phyloP scores from a whole-genome alignment of 1,140 invertebrate genomes.

The Oedothorax gibbosus region DNA sequence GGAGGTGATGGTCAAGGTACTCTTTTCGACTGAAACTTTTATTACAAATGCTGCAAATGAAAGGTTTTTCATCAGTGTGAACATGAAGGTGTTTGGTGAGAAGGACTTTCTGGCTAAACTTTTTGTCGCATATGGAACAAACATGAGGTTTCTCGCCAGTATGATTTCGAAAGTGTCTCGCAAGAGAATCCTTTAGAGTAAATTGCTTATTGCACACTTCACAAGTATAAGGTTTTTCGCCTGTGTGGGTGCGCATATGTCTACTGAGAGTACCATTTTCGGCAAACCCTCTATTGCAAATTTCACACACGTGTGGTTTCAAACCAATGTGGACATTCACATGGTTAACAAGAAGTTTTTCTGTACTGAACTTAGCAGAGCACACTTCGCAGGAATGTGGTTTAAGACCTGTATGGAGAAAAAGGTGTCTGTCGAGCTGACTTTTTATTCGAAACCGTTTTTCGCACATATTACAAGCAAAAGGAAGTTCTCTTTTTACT shows the following conservation, averaged over 20 bases:
- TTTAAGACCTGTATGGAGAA: too few species aligned
- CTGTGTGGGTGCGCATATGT: neutral
- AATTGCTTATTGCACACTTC: neutral
- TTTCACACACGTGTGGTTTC: too few species aligned
- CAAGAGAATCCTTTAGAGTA: neutral
- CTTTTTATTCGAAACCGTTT: too few species aligned
- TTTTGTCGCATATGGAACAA: neutral
- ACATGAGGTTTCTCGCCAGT: neutral
- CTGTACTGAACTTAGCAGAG: too few species aligned
- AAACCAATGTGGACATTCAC: too few species aligned
- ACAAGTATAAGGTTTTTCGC: neutral
- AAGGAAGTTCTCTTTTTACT: too few species aligned
- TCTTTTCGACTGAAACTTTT: neutral
- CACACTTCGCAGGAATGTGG: too few species aligned
- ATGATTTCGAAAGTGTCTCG: neutral
- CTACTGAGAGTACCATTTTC: too few species aligned
- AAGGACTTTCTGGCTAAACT: neutral
- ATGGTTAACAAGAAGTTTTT: too few species aligned
- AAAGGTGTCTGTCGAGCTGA: too few species aligned
- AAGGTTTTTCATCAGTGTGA: neutral
- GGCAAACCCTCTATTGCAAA: too few species aligned
- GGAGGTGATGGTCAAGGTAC: neutral
- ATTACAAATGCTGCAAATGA: neutral
- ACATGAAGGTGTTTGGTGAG: neutral
- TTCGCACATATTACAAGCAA: too few species aligned